Base-by-base conservation (phyloP, 1,140 invertebrate genomes). In the Drosophila dunni region DNA sequence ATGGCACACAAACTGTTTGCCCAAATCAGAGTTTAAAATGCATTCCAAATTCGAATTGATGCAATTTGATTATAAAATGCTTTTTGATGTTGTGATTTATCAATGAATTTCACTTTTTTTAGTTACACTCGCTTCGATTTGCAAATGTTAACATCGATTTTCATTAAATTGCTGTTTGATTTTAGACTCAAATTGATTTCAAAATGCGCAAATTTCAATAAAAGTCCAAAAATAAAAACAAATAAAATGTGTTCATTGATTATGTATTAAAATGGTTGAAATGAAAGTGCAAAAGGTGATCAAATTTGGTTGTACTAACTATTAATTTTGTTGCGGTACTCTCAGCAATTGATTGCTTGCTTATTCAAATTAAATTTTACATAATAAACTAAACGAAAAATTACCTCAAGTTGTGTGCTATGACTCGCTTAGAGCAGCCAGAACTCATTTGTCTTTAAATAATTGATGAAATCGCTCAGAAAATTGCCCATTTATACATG, bases 351-450 rank as follows among this genome's bases (percentile, higher is more conserved):
- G 46, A 29, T 72, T 82, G 69, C 77, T 88, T 82, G 83, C 76
- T 76, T 82, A 85, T 79, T 79, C 66, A 85, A 88, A 85, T 85
- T 82, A 85, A 79, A 82, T 88, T 86, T 79, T 86, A 83, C 82
- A 86, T 86, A 88, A 73, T 82, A 81, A 84, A 85, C 81, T 61
- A 71, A 44, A 64, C 64, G 73, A 77, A 79, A 74, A 88, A 73
- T 60, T 20, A 66, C 7, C 10, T 44, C 9, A 44, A 45, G 13
- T 54, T 66, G 53, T 36, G 48, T 63, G 74, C 17, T 61, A 29
- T 42, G 42, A 63, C 67, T 63, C 50, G 53, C 56, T 57, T 66
- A 66, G 61, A 29, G 48, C 51, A 48, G 34, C 13, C 7, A 17
- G 3, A 46, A 62, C 17, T 51, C 36, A 57, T 54, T 50, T n/a